Percentiles rank a stretch among this genome's conserved stretches.
Evolutionary conservation across 2,888 invertebrate genomes (phyloP).

Genomic region (Lutraria lutraria): DNA sequence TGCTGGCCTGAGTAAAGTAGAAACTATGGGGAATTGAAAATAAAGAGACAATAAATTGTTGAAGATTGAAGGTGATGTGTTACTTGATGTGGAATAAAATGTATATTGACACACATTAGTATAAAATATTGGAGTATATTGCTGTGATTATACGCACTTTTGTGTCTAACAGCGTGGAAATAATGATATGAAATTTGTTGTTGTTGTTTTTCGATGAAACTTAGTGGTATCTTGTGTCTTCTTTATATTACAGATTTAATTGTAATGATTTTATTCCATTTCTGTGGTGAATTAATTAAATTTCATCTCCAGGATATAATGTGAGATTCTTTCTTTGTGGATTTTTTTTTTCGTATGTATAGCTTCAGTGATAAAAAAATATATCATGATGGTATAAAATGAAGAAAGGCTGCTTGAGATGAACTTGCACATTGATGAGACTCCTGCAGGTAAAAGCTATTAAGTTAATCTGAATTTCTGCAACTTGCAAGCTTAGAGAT

Average conservation of each 20-base stretch:
- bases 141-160: neutral
- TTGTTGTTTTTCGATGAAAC: neutral
- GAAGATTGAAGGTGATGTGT: constrained; percentile 23
- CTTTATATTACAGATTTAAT: neutral
- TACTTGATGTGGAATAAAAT: constrained; percentile 25
- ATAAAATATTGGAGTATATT: constrained; percentile 4
- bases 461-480: neutral
- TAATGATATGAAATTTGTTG: neutral
- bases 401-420: constrained; percentile 45
- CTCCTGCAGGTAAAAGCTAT: constrained; percentile 68
- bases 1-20: constrained; percentile 9
- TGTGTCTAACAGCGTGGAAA: neutral
- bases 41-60: constrained; percentile 25
- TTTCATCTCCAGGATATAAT: neutral
- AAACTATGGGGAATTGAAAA: constrained; percentile 26
- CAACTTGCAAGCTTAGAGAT: neutral
- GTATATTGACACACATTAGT: constrained; percentile 13
- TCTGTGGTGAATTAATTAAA: neutral
- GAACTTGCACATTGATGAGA: constrained; percentile 76
- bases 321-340: neutral
- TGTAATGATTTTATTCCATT: neutral
- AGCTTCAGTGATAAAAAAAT: neutral
- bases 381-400: constrained; percentile 7
- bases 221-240: neutral
- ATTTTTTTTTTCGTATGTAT: neutral